Conservation (phyloP, 2,888 invertebrate genomes). For the Acrocera orbiculus region DNA sequence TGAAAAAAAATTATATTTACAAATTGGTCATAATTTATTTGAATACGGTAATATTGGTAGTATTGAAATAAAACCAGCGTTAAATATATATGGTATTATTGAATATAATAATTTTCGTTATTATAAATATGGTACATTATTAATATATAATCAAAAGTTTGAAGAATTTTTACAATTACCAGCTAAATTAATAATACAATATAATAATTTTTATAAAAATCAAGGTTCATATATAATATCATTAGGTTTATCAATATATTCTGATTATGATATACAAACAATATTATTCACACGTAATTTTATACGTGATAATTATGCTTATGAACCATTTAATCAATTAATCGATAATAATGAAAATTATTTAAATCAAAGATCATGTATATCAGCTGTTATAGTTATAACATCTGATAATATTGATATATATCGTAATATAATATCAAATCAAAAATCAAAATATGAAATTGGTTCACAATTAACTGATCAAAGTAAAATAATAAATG, state of each 20-base stretch:
- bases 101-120: slow-evolving; percentile 80
- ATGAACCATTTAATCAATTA: slow-evolving; percentile 61
- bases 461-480: slow-evolving; percentile 89
- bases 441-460: slow-evolving; percentile 81
- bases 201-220: slow-evolving; percentile 83
- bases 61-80: slow-evolving; percentile 61
- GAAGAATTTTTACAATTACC: slow-evolving; percentile 67
- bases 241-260: slow-evolving; percentile 74
- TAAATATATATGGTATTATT: slow-evolving; percentile 58
- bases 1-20: slow-evolving; percentile 39
- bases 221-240: slow-evolving; percentile 75
- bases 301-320: slow-evolving; percentile 66
- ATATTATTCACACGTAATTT: slow-evolving; percentile 77
- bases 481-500: slow-evolving; percentile 85
- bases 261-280: slow-evolving; percentile 60
- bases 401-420: slow-evolving; percentile 80
- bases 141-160: slow-evolving; percentile 61
- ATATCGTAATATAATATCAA: slow-evolving; percentile 79
- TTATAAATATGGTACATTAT: slow-evolving; percentile 65
- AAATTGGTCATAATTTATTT: slow-evolving; percentile 76
- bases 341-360: slow-evolving; percentile 30
- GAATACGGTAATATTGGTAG: slow-evolving; percentile 56
- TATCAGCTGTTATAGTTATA: slow-evolving; percentile 82
- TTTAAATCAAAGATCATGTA: slow-evolving; percentile 78
- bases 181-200: slow-evolving; percentile 51